Evolutionary conservation across 2,888 invertebrate genomes (phyloP).

Genomic region (Phymatocera aterrima): DNA sequence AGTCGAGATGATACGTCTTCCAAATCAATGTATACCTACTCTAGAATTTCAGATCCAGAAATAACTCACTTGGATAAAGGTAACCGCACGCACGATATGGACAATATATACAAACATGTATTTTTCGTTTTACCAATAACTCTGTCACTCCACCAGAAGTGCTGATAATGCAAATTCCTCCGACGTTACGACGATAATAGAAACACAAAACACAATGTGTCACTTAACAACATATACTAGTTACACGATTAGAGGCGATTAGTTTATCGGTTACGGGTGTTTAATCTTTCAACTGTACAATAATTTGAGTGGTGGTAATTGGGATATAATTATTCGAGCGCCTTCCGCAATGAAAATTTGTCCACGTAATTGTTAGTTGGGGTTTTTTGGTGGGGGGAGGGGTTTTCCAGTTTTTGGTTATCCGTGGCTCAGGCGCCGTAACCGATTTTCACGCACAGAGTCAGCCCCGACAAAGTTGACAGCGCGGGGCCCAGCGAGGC

Average conservation of each 20-base stretch:
- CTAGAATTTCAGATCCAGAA: too few relatives aligned
- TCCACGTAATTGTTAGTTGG: not conserved
- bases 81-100: not conserved
- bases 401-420: not conserved
- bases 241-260: not conserved
- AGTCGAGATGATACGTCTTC: not conserved
- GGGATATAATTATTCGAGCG: not conserved
- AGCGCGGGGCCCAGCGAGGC: constrained; percentile 70
- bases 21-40: not conserved
- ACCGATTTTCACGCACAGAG: constrained; percentile 3
- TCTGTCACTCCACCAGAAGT: too few relatives aligned
- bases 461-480: constrained; percentile 63
- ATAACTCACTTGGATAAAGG: not conserved
- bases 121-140: too few relatives aligned
- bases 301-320: not conserved
- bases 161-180: too few relatives aligned
- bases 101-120: too few relatives aligned
- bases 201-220: not conserved
- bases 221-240: not conserved
- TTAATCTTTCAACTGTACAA: not conserved
- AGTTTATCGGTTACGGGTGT: too few relatives aligned
- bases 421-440: not conserved
- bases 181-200: too few relatives aligned
- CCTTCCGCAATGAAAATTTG: not conserved
- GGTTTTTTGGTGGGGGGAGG: not conserved